phyloP scores from a whole-genome alignment of 2,797 vertebrate species.

The Sibirionetta formosa region DNA sequence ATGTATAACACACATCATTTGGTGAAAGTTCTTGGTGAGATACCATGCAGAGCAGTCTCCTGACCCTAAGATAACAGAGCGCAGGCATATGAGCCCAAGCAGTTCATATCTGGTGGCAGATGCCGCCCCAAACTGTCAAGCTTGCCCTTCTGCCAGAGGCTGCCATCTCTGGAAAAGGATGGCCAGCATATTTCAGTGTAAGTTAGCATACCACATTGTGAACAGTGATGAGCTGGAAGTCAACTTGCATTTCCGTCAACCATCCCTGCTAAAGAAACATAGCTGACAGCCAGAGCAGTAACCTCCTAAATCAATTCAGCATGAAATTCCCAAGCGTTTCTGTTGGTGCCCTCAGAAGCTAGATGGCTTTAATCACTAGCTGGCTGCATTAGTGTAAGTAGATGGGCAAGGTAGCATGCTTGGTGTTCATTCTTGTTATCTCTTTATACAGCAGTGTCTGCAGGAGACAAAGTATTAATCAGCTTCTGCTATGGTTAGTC shows the following conservation, averaged over 20 bases:
- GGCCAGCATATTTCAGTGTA: slow-evolving; percentile 17
- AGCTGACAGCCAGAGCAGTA: slow-evolving; percentile 32
- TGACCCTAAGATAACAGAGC: neutral
- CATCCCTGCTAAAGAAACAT: neutral
- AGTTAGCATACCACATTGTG: neutral
- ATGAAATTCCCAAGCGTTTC: slow-evolving; percentile 47
- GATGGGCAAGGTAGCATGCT: neutral
- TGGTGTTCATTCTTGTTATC: slow-evolving; percentile 10
- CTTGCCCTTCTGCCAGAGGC: neutral
- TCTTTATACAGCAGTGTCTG: slow-evolving; percentile 6
- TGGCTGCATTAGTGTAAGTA: slow-evolving; percentile 12
- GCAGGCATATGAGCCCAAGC: neutral
- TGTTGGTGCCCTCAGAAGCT: slow-evolving; percentile 9
- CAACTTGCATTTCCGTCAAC: neutral
- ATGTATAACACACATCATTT: neutral
- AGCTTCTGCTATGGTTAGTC: neutral
- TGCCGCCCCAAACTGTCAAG: neutral
- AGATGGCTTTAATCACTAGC: slow-evolving; percentile 17
- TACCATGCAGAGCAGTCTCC: neutral
- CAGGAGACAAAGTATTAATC: slow-evolving; percentile 33
- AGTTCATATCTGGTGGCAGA: neutral
- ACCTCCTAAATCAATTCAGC: slow-evolving; percentile 37
- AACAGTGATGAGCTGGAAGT: neutral
- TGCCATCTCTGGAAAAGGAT: neutral
- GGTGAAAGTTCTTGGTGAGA: neutral